Conservation (phyloP, 2,888 invertebrate species). For the Agrilus mali region DNA sequence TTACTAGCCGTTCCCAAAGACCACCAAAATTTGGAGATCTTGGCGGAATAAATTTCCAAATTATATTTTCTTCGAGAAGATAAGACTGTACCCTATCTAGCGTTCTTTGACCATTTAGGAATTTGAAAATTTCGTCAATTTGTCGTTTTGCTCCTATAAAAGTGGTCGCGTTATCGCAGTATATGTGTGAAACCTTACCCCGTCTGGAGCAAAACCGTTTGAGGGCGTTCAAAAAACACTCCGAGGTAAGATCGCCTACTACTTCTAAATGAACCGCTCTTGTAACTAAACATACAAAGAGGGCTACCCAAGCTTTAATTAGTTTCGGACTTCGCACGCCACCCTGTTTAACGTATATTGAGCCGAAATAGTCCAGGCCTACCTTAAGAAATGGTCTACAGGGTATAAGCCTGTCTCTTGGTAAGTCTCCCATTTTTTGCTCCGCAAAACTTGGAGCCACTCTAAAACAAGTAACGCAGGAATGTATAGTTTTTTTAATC, state of each 20-base stretch:
- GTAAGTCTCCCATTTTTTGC: constrained; percentile 9
- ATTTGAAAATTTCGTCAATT: background rate
- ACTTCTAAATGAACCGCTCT: constrained; percentile 22
- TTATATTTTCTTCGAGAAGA: background rate
- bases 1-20: background rate
- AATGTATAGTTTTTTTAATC: constrained; percentile 9
- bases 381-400: constrained; percentile 7
- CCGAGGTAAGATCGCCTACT: constrained; percentile 17
- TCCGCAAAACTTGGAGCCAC: constrained; percentile 4
- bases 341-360: constrained; percentile 11
- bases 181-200: constrained; percentile 17
- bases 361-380: constrained; percentile 17
- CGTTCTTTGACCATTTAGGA: background rate
- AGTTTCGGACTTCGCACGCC: constrained; percentile 14
- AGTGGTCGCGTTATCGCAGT: constrained; percentile 24
- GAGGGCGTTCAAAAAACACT: constrained; percentile 20
- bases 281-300: constrained; percentile 18
- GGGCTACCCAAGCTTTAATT: constrained; percentile 17
- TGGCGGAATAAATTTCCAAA: no score
- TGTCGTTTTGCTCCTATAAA: constrained; percentile 19
- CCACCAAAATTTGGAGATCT: constrained; percentile 1
- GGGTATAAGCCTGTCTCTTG: constrained; percentile 1
- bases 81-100: background rate
- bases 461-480: constrained; percentile 11
- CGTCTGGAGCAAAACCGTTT: constrained; percentile 19